Evolutionary conservation across 2,113 vertebrate genomes (phyloP), one percentile per base, ranked within the genome.

Genomic region (Turdus rufiventris): DNA sequence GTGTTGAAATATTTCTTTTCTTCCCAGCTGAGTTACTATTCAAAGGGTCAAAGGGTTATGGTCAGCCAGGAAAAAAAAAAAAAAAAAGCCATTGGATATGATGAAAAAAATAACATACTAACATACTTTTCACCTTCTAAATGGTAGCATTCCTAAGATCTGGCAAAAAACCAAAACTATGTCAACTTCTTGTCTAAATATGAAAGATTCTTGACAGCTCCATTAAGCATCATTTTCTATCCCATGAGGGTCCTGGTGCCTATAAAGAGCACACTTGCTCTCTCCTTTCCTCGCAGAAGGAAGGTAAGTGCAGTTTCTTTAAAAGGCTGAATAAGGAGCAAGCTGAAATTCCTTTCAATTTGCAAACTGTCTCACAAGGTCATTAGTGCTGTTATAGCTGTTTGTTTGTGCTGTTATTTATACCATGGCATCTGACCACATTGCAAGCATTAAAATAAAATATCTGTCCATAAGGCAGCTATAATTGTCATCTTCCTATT

Each of bases 401-500:
- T 94, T 96, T 95, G 43, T 79, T 91, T 8, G 0, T 86, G 81
- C 26, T 29, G 26, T 88, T 93, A 80, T 96, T 97, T 96, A 93
- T 91, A 80, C 50, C 43, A n/a, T 51, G 51, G 60, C 74, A 95
- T 70, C 66, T 76, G 74, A 74, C 47, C 74, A 89, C 33, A 66
- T 26, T 82, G 47, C 47, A 89, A 85, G 21, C 84, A 91, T 89
- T 94, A 95, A 94, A 93, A 89, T 95, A 89, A 96, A 95, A 94
- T 96, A 94, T 88, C 78, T 94, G 36, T 58, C 66, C 66, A 61
- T 92, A 91, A 95, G 74, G 78, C 76, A 88, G 50, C 71, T 93
- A 66, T 82, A 96, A 94, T 74, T 88, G 67, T 89, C 62, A 63
- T 91, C 36, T 87, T 87, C 78, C 58, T 89, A 75, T 94, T 96